These are phyloP conservation scores for sheep (Ovis aries) DNA, from an alignment of 2,113 vertebrate species.

Conservation along the genomic window DNA sequence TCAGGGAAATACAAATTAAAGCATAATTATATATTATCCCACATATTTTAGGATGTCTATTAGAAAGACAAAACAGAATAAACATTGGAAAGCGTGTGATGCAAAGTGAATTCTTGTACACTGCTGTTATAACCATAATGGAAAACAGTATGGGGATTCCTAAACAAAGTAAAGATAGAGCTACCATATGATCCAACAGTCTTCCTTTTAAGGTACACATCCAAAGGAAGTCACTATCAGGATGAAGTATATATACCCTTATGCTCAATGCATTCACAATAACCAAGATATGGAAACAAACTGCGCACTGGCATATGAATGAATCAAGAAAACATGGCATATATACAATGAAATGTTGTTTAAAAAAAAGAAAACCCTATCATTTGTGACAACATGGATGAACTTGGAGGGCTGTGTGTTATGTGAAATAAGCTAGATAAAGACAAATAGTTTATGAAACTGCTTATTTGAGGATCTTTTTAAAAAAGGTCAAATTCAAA, in stretches of 20 bases:
- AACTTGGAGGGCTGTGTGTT: background rate
- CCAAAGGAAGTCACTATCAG: background rate
- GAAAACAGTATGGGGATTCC: background rate
- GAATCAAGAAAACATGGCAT: background rate
- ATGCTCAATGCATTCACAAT: background rate
- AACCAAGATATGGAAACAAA: background rate
- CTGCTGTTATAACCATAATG: background rate
- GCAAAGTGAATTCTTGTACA: background rate
- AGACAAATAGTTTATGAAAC: background rate
- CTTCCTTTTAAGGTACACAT: background rate
- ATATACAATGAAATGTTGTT: background rate
- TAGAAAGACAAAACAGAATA: background rate
- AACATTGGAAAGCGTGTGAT: background rate
- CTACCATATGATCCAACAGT: background rate
- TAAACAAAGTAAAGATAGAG: background rate
- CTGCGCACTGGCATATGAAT: background rate
- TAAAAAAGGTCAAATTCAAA: background rate
- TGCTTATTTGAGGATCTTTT: background rate
- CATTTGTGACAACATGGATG: background rate
- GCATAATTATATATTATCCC: background rate
- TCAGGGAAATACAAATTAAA: background rate
- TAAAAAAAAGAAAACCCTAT: background rate
- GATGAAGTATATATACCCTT: background rate
- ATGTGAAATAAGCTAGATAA: background rate
- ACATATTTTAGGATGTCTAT: background rate